Evolutionary conservation across 2,888 invertebrate species (phyloP), one percentile per base, ranked within the genome.

Genomic region (Dryocosmus kuriphilus): DNA sequence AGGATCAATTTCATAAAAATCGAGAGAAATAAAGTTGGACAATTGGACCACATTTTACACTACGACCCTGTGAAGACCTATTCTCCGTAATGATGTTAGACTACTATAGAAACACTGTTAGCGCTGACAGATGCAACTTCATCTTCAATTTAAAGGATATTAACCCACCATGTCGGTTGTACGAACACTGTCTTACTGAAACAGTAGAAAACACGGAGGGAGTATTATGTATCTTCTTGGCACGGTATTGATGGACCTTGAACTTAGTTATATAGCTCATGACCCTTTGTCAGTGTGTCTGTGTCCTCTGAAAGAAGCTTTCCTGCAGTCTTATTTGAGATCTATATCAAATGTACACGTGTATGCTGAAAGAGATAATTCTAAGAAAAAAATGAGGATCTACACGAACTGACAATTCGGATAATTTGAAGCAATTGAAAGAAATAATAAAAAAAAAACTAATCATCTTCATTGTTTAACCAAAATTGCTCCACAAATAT

Each of bases 91-190:
- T 30, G 51, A 71, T 46, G 46, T n/a, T 51, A 4, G 8, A n/a
- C 8, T 9, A 51, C 19, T 27, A 27, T n/a, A 71, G 51, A 46
- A 30, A 30, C 67, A n/a, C 30, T 30, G 41, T 67, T 67, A 46
- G 19, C 30, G 30, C 46, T 46, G 9, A 27, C 67, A 67, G 46
- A 67, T 46, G 51, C 67, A 41, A 71, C 71, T 32, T n/a, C n/a
- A 71, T 71, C 71, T 71, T 51, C 51, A 51, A 67, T 67, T 67
- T 67, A 67, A 46, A 67, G 71, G 71, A 71, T 71, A n/a, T 51
- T 71, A 71, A 71, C 71, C 46, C 51, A 71, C n/a, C 27, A 14
- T 57, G 57, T 24, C 24, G 4, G 2, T 57, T 24, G 22, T 22
- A 57, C 24, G 14, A 57, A 57, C 5, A n/a, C n/a, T n/a, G n/a